Evolutionary conservation across 2,113 vertebrate species (phyloP).

Genomic region (Salminus brasiliensis): DNA sequence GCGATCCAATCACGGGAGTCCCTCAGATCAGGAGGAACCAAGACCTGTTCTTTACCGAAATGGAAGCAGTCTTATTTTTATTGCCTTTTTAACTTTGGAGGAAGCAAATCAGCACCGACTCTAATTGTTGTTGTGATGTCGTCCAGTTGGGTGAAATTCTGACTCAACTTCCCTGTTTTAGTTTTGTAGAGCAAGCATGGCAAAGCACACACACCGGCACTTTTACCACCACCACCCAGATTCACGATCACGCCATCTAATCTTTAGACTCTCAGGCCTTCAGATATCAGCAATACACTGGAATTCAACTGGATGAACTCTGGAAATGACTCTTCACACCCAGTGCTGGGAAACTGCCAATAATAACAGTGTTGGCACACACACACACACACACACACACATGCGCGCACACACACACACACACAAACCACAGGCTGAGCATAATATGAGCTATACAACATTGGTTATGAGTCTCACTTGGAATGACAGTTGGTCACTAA

Average conservation of each 20-base stretch:
- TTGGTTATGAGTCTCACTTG: neutral
- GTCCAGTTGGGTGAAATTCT: neutral
- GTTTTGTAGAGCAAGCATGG: neutral
- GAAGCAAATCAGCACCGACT: neutral
- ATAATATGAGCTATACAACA: neutral
- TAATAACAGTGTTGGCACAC: conserved; percentile 3
- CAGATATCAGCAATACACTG: neutral
- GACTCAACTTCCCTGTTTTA: neutral
- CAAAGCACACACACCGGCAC: neutral
- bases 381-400: neutral
- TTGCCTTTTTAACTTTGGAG: neutral
- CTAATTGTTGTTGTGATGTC: neutral
- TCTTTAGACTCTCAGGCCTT: neutral
- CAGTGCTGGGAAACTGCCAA: neutral
- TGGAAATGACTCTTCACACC: neutral
- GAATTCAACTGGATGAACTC: neutral
- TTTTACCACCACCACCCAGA: neutral
- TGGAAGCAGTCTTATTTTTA: neutral
- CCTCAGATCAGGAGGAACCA: no score
- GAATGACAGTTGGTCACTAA: conserved; percentile 4
- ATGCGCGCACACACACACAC: neutral
- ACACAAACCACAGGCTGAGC: no score
- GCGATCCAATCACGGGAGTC: no score
- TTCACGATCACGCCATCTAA: neutral
- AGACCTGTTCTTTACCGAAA: neutral